Base-by-base conservation (phyloP, 2,113 vertebrate genomes). In the Melanerpes aurifrons region DNA sequence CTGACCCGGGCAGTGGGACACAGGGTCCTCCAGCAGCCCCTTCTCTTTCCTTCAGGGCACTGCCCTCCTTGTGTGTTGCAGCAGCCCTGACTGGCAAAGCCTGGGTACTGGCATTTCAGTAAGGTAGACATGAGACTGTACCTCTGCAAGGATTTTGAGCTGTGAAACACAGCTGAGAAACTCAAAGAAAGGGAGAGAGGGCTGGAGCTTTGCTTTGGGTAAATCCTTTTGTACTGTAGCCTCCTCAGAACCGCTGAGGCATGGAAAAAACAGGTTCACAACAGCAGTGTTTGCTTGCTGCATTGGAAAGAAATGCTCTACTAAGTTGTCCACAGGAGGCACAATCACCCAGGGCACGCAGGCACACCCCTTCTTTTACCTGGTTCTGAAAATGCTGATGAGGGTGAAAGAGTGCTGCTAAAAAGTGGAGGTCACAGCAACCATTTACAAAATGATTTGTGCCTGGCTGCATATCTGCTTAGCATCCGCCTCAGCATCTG, bases 61-160 rank as follows among this genome's bases (percentile, higher is more conserved):
- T 62, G 50, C 12, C 2, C 19, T 8, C 48, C 8, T 43, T 7
- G 9, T 0, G 0, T 8, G 20, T 12, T 69, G 7, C 37, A 90
- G 50, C 28, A 57, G 24, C 37, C 50, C 37, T 1, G 1, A 25
- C 37, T 31, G 32, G 10, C 35, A 66, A 35, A 87, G 25, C 24
- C n/a, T 25, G 79, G 73, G n/a, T 2, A 5, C 32, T 45, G 37
- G 28, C 56, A 12, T 40, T 68, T 48, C 59, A 43, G 22, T 37
- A 32, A 29, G 28, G 29, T 7, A 31, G 70, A 9, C 15, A 22
- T 4, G 14, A 45, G n/a, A n/a, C 22, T 0, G 3, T 16, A 48
- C 63, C 35, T 82, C 56, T 32, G 64, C 35, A 45, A 0, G 2
- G 40, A 10, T 29, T 74, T 14, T 61, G 57, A 28, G 32, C 25